Evolutionary conservation across 2,797 vertebrate genomes (phyloP).

Genomic region (Bradypodion ventrale): DNA sequence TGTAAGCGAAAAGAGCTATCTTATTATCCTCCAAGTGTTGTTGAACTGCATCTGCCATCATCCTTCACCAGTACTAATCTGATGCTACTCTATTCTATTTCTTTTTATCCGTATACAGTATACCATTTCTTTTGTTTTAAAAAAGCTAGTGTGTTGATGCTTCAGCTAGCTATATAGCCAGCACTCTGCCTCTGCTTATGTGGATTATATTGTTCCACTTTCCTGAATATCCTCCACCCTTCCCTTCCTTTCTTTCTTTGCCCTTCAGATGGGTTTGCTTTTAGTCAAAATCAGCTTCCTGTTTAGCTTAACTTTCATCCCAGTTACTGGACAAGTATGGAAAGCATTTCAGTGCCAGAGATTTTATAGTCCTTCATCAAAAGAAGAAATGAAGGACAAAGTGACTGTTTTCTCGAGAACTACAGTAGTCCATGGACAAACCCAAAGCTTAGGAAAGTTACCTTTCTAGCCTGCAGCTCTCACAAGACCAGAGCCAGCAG

Average conservation of each 20-base stretch:
- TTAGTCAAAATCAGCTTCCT: slow-evolving; percentile 19
- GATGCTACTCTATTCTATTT: background rate
- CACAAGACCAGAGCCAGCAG: too few relatives aligned
- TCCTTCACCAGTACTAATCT: background rate
- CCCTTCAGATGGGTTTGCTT: slow-evolving; percentile 17
- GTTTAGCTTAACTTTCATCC: background rate
- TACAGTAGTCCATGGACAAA: background rate
- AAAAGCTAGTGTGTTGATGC: slow-evolving; percentile 1
- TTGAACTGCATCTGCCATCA: background rate
- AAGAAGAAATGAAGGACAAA: background rate
- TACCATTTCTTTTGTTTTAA: background rate
- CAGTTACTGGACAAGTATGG: background rate
- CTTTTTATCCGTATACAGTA: background rate
- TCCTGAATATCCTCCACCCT: slow-evolving; percentile 1
- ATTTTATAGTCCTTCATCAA: background rate
- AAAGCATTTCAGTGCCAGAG: background rate
- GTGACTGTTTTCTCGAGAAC: background rate
- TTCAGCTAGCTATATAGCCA: background rate
- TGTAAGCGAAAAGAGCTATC: background rate
- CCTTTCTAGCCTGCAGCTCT: too few relatives aligned
- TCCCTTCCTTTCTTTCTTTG: background rate
- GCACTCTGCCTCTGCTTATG: background rate
- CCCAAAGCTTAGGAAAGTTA: too few relatives aligned
- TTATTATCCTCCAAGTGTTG: background rate
- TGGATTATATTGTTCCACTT: slow-evolving; percentile 12